Conservation (phyloP, 2,113 vertebrate species). For the Saimiri boliviensis region DNA sequence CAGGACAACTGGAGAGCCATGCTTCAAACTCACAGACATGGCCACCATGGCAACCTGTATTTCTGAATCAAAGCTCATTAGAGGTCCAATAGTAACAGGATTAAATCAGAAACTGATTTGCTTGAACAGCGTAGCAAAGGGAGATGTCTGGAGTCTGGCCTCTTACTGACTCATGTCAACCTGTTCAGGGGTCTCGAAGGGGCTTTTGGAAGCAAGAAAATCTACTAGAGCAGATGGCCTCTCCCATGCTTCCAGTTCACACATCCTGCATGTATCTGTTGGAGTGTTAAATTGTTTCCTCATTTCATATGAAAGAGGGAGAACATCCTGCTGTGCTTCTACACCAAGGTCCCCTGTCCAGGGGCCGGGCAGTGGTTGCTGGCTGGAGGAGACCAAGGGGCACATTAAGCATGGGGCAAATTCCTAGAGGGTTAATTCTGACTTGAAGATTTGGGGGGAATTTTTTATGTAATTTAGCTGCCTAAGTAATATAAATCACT, state of each 20-base stretch:
- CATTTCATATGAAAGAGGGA: neutral
- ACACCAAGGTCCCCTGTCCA: neutral
- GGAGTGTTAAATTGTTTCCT: neutral
- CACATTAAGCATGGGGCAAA: neutral
- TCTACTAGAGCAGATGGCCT: neutral
- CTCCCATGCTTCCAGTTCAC: neutral
- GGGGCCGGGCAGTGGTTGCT: neutral
- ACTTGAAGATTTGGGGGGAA: neutral
- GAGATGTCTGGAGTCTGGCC: neutral
- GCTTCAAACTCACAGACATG: neutral
- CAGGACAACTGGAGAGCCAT: neutral
- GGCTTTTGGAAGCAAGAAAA: neutral
- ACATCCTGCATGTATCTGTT: accelerated
- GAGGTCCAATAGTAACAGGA: neutral
- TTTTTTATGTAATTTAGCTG: neutral
- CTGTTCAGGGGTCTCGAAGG: neutral
- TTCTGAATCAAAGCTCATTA: neutral
- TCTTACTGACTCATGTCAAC: neutral
- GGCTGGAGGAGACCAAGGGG: neutral
- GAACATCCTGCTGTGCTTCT: neutral
- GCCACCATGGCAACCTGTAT: neutral
- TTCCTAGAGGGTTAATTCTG: neutral
- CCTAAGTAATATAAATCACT: neutral
- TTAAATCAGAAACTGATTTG: neutral
- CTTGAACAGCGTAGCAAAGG: neutral